Base-by-base conservation (phyloP, 2,113 vertebrate genomes). In the Castor canadensis region DNA sequence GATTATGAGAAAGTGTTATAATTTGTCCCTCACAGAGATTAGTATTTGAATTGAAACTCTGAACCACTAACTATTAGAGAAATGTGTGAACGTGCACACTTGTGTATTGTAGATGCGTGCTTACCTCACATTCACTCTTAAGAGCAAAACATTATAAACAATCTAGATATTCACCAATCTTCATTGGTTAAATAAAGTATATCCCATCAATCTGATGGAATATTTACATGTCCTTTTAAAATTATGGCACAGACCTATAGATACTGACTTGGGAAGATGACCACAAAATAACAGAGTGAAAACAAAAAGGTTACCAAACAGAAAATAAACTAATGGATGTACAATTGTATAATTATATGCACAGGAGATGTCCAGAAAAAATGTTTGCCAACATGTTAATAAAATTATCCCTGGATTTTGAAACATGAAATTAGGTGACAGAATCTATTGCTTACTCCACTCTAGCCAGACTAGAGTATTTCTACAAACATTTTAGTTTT, bases 1-100 rank as follows among this genome's bases (percentile, higher is more conserved):
- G 75, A 84, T 87, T 79, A 87, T 43, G 66, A 73, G 24, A 47
- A 87, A 84, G n/a, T n/a, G n/a, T 91, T 94, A 73, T 45, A 60
- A 87, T 85, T 87, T 43, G 45, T n/a, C 81, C n/a, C 60, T 67
- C 40, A 83, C 15, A 89, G 67, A 91, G 35, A 77, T 92, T 88
- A 87, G 52, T 67, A 69, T 80, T 76, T 87, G 52, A 89, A 26
- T 45, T 79, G 60, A 43, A 96, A 77, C 0, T 84, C 13, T 49
- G 47, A 91, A 58, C 8, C 40, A 35, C 5, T n/a, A n/a, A n/a
- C n/a, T 45, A 75, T 43, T 20, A 10, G 58, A 45, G 64, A 95
- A 93, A 82, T 12, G 15, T 35, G 3, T 56, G 26, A 72, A 19
- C n/a, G 60, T 17, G n/a, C 43, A 38, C 1, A 6, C 28, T 13